Percentiles rank a stretch among this genome's conserved stretches.
phyloP scores from a whole-genome alignment of 1,140 invertebrate species.

The Drosophila quadrilineata region DNA sequence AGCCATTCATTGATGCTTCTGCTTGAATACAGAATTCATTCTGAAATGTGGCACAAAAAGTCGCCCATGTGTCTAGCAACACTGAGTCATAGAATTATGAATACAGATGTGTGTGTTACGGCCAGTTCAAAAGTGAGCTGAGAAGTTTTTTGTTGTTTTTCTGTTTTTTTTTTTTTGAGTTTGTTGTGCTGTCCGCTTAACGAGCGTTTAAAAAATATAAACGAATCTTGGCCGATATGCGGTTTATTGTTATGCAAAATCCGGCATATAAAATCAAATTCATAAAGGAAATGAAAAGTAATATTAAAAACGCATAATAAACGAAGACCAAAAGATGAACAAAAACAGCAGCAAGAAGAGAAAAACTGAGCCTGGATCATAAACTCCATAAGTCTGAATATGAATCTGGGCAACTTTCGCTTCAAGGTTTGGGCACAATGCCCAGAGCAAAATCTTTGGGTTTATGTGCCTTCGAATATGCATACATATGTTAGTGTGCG shows the following conservation, averaged over 20 bases:
- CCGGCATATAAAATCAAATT: conserved; percentile 46
- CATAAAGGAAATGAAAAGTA: conserved; percentile 49
- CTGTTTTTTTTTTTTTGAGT: conserved; percentile 12
- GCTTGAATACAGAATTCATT: neutral
- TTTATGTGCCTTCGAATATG: conserved; percentile 21
- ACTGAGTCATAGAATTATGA: conserved; percentile 13
- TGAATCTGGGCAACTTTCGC: conserved; percentile 54
- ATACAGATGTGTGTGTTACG: too few species aligned
- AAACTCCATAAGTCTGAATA: conserved; percentile 35
- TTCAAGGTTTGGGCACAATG: conserved; percentile 6
- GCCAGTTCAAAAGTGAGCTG: too few species aligned
- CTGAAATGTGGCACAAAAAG: neutral
- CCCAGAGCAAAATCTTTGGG: conserved; percentile 46
- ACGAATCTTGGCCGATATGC: conserved; percentile 59
- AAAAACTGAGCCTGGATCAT: too few species aligned
- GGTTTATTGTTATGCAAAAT: conserved; percentile 73
- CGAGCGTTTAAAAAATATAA: conserved; percentile 18
- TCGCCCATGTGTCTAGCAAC: conserved; percentile 28
- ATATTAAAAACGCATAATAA: conserved; percentile 72
- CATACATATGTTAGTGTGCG: too few species aligned
- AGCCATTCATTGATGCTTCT: neutral
- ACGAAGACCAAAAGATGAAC: conserved; percentile 1
- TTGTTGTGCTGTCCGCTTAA: neutral
- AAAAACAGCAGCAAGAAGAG: too few species aligned
- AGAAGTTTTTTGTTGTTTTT: too few species aligned